Evolutionary conservation across 2,888 invertebrate genomes (phyloP), one percentile per base, ranked within the genome.

Genomic region (Apamea anceps): DNA sequence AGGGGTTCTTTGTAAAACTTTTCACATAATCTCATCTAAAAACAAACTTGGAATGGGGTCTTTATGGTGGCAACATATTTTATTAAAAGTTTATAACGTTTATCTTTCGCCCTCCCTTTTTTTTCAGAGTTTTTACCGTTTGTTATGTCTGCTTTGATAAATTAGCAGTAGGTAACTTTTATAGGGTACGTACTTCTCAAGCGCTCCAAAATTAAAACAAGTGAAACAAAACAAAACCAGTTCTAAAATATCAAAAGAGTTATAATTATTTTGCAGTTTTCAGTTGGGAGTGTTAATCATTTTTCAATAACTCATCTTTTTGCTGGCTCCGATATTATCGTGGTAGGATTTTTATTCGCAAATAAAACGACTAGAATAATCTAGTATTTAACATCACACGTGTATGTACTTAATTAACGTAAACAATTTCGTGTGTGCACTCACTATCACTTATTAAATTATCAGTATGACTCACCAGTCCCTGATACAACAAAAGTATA

Each of bases 1-100:
- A 75, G 25, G 68, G 74, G 65, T 74, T 57, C 32, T 42, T 42
- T 42, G 28, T 48, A 13, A 77, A 75, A 72, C 32, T 81, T 85
- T 81, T 73, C 21, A 72, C 67, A 72, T 79, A 80, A 81, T 73
- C 68, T 67, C 67, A 71, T 85, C 75, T 78, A 74, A 76, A 72
- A 80, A 10, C 62, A 73, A 74, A 75, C 63, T 45, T 62, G 63
- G 48, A 60, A 78, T 54, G 63, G 62, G 63, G 65, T 62, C 54
- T 78, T 63, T 63, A 75, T 57, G 62, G 54, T 63, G 57, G 54
- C 25, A 66, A 75, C 85, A 68, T 51, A 57, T 78, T 85, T 85
- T 62, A 72, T 70, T 77, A 77, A 77, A 84, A 70, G 45, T 81
- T 75, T 45, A 54, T 37, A 81, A 48, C 60, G 18, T 63, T 71